A percentile compares a stretch with the other conserved stretches of the same genome.
phyloP scores from a whole-genome alignment of 2,113 vertebrate species.

The Perca schrenkii region DNA sequence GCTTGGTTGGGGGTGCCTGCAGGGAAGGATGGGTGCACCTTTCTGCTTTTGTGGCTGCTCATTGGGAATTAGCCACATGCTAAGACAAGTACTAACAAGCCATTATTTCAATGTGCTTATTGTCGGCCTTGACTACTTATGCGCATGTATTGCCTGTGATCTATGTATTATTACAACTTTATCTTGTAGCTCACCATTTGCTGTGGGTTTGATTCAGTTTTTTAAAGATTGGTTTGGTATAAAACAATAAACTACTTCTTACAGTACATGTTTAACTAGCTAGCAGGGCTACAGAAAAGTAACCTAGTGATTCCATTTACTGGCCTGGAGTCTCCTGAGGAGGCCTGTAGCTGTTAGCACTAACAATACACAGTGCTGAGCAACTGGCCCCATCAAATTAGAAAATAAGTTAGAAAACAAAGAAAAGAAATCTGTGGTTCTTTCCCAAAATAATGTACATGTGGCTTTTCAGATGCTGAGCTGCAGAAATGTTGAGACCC shows the following conservation, averaged over 20 bases:
- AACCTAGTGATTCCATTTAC: too few species aligned
- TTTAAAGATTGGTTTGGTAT: background rate
- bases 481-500: background rate
- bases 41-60: too few species aligned
- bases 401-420: background rate
- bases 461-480: background rate
- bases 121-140: background rate
- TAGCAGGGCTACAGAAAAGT: background rate
- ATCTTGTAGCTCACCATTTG: background rate
- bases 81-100: background rate
- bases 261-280: background rate
- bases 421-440: background rate
- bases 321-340: background rate
- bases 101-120: background rate
- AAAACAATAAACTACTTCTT: background rate
- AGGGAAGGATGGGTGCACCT: background rate
- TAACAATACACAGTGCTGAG: background rate
- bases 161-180: too few species aligned
- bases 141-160: background rate
- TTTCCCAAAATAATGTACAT: background rate
- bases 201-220: background rate
- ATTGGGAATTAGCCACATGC: background rate
- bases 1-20: background rate
- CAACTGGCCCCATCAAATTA: background rate
- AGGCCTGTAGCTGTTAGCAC: background rate